phyloP scores from a whole-genome alignment of 2,888 invertebrate genomes.

The Drosophila falleni region DNA sequence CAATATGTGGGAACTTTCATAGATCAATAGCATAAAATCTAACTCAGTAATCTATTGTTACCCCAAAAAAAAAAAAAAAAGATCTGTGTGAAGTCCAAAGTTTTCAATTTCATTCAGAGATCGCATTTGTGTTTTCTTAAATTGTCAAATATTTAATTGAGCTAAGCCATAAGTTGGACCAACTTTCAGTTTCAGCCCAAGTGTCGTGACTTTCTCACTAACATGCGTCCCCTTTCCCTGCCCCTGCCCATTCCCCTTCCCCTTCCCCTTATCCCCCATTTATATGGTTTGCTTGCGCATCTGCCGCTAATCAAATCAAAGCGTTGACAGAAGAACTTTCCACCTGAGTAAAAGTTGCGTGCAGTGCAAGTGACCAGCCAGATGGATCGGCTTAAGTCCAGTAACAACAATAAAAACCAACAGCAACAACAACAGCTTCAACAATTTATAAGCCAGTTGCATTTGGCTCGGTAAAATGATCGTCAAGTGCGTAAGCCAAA shows the following conservation, averaged over 20 bases:
- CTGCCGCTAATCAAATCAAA: constrained; percentile 63
- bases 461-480: constrained; percentile 32
- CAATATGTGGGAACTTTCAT: constrained; percentile 2
- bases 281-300: constrained; percentile 38
- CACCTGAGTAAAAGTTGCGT: constrained; percentile 60
- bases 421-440: constrained; percentile 12
- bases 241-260: neutral
- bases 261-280: neutral
- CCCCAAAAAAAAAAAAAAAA: neutral
- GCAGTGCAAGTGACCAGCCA: constrained; percentile 22
- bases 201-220: constrained; percentile 54
- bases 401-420: constrained; percentile 15
- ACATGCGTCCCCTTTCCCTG: neutral
- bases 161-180: constrained; percentile 36
- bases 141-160: constrained; percentile 49
- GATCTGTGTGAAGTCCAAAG: neutral
- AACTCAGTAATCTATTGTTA: constrained; percentile 30
- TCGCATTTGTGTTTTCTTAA: constrained; percentile 31
- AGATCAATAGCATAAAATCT: constrained; percentile 14
- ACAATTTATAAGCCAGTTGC: constrained; percentile 45
- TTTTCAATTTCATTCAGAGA: constrained; percentile 21
- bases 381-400: constrained; percentile 43
- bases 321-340: constrained; percentile 66
- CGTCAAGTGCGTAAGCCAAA: constrained; percentile 57
- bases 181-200: constrained; percentile 58